These are phyloP conservation scores for Rhagoletis pomonella DNA, from an alignment of 1,140 invertebrate genomes.

Conservation along the genomic window DNA sequence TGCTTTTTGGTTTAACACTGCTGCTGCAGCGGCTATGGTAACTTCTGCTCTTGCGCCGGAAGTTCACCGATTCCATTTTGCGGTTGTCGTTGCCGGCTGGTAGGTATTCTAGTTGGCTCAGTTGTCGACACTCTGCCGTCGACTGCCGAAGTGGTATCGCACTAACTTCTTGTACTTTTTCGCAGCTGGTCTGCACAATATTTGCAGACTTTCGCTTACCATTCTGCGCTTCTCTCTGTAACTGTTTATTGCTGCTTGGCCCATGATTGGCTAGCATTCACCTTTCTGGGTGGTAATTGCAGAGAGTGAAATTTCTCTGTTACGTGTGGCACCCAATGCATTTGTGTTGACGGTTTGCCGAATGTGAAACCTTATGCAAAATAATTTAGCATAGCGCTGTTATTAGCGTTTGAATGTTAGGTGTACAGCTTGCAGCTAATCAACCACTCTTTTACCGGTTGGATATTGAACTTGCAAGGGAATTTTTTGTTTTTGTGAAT, in stretches of 20 bases:
- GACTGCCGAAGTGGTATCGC: too few species aligned
- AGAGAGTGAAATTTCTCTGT: neutral
- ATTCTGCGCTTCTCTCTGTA: neutral
- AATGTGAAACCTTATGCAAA: too few species aligned
- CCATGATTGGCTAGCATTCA: neutral
- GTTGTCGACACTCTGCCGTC: neutral
- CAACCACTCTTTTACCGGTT: neutral
- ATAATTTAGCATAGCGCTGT: too few species aligned
- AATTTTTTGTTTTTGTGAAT: neutral
- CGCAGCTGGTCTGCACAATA: neutral
- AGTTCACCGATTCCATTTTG: neutral
- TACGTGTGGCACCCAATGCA: too few species aligned
- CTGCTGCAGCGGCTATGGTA: neutral
- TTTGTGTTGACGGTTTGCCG: neutral
- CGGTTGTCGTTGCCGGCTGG: neutral
- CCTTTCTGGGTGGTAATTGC: neutral
- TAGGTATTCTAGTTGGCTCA: neutral
- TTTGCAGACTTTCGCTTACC: too few species aligned
- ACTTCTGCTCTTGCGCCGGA: neutral
- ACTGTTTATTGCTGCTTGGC: neutral
- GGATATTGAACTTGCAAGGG: neutral
- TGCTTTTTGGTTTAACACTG: neutral
- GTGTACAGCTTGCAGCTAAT: too few species aligned
- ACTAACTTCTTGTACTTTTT: neutral
- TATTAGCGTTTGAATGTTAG: too few species aligned